These are phyloP conservation scores for Zalophus californianus DNA, from an alignment of 2,797 vertebrate species.

Conservation along the genomic window DNA sequence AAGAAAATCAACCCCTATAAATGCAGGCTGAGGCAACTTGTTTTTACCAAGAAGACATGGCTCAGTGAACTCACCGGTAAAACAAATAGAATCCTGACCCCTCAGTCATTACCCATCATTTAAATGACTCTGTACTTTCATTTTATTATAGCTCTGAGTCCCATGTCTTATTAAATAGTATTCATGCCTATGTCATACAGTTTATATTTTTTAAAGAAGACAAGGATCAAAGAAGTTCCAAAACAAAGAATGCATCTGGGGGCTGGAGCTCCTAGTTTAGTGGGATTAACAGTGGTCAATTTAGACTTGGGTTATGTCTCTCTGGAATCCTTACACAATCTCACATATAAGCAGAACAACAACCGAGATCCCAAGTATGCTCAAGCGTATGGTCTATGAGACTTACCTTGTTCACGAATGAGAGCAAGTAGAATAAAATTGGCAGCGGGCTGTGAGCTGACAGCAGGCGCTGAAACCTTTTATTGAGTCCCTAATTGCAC, in stretches of 20 bases:
- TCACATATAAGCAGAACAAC: not conserved
- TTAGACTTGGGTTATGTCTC: not conserved
- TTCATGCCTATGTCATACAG: not conserved
- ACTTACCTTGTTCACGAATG: constrained; percentile 71
- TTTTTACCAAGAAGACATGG: constrained; percentile 26
- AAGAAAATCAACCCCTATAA: not conserved
- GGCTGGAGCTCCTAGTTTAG: not conserved
- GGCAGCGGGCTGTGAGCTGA: not conserved
- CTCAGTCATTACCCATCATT: not conserved
- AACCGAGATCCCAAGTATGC: not conserved
- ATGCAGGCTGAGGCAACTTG: not conserved
- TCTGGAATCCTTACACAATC: not conserved
- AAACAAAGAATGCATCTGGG: not conserved
- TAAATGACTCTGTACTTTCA: constrained; percentile 46
- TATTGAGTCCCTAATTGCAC: constrained; percentile 79
- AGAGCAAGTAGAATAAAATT: constrained; percentile 10
- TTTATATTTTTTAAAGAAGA: constrained; percentile 7
- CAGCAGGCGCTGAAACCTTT: constrained; percentile 62
- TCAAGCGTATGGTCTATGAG: not conserved
- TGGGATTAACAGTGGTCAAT: not conserved
- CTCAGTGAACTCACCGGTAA: not conserved
- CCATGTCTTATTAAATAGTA: not conserved
- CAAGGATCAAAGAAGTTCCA: not conserved
- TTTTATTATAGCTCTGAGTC: constrained; percentile 18
- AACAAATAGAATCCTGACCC: not conserved